Base-by-base conservation (phyloP, 2,888 invertebrate genomes). In the Brachyptera risi region DNA sequence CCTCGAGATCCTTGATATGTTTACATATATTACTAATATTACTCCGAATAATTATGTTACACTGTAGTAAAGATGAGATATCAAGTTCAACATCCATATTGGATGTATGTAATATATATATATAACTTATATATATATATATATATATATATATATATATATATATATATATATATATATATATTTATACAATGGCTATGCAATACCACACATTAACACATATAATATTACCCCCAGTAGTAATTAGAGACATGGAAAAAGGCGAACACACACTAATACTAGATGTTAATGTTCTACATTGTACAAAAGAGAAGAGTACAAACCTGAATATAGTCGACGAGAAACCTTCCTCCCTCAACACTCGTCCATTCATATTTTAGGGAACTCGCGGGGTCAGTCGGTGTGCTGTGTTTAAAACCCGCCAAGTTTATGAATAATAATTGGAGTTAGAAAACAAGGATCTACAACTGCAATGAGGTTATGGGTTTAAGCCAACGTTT, bases 381-480 rank as follows among this genome's bases (percentile, higher is more conserved):
- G 23, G 7, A 11, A 31, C 31, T 31, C 31, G 11, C 11, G 5
- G 31, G 31, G 31, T 31, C 24, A 47, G 47, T 7, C 42, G 19
- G 17, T n/a, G n/a, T 42, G 17, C 42, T 9, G 42, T 42, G 11
- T n/a, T 5, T 11, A 31, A 4, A 47, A 47, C 19, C 47, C 47
- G 23, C 21, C 47, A 47, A 27, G 17, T 58, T 58, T 44, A 58
- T 58, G 58, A 58, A 58, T 58, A 58, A 58, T 58, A 58, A 58
- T 58, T 58, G 49, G 47, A 58, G 49, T 58, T 58, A 37, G n/a
- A 24, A 58, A 58, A 58, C 58, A 58, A 47, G 47, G 54, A 54
- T 54, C 54, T 54, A 54, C 54, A 54, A 37, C 50, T 51, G 50
- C 24, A 27, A 51, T 51, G 50, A 51, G 50, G 50, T 27, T 51